phyloP scores from a whole-genome alignment of 2,797 vertebrate genomes.

The Chelmon rostratus region DNA sequence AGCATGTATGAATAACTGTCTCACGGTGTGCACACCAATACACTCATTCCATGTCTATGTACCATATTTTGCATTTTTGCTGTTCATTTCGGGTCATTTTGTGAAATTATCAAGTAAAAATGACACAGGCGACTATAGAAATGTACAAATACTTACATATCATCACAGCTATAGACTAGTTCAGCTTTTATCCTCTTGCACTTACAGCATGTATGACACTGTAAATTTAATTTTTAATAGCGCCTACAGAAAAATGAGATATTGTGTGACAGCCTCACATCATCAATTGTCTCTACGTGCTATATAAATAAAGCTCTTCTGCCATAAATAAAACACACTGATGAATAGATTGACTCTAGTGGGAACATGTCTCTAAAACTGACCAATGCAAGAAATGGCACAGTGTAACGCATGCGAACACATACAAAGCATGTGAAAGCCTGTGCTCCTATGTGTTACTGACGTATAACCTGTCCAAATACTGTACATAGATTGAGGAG shows the following conservation, averaged over 20 bases:
- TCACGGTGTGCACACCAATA: not conserved
- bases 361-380: not conserved
- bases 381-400: not conserved
- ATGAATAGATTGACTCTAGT: not conserved
- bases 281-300: not conserved
- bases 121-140: not conserved
- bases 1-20: not conserved
- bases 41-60: not conserved
- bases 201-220: not conserved
- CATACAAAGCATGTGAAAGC: not conserved
- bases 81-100: not conserved
- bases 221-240: not conserved
- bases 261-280: not conserved
- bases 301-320: slow-evolving; percentile 21
- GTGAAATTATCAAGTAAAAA: not conserved
- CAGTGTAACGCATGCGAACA: not conserved
- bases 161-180: not conserved
- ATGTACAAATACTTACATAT: not conserved
- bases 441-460: not conserved
- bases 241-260: not conserved
- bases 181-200: not conserved
- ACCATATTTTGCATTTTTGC: not conserved
- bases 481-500: not conserved
- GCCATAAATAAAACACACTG: slow-evolving; percentile 18
- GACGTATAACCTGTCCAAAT: not conserved